These are phyloP conservation scores for Numida meleagris DNA, from an alignment of 2,113 vertebrate species.

Conservation along the genomic window DNA sequence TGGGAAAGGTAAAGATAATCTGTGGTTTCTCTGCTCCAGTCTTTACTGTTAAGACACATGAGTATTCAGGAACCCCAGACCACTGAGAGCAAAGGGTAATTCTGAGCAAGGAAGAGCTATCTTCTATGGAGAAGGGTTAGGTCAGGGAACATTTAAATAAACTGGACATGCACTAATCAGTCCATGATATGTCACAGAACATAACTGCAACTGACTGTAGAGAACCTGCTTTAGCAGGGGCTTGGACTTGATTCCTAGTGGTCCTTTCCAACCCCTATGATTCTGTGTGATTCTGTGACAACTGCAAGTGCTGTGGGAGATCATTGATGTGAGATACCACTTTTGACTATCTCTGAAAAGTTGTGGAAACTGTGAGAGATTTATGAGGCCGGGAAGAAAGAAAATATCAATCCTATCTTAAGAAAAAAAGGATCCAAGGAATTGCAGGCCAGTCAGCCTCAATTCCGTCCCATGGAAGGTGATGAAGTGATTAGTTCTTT, in stretches of 20 bases:
- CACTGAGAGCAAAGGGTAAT: not conserved
- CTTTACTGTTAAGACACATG: not conserved
- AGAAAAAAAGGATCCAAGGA: not conserved
- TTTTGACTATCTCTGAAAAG: not conserved
- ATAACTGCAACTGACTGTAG: not conserved
- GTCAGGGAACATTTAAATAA: not conserved
- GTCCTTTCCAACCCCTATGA: no score
- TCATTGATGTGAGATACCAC: not conserved
- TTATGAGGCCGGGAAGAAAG: not conserved
- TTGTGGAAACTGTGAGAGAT: not conserved
- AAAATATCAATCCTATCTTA: not conserved
- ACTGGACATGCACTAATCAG: not conserved
- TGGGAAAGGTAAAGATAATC: not conserved
- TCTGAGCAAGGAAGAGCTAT: not conserved
- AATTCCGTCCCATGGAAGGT: not conserved
- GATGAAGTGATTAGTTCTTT: not conserved
- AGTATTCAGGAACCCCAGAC: not conserved
- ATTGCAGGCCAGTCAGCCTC: not conserved
- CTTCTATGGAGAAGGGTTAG: not conserved
- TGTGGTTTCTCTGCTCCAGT: not conserved
- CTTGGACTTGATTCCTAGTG: no score
- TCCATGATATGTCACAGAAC: not conserved
- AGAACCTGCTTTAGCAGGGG: no score
- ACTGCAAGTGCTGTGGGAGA: not conserved
- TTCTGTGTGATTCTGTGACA: no score